Conservation (phyloP, 1,140 invertebrate genomes). For the Ylistrum balloti region DNA sequence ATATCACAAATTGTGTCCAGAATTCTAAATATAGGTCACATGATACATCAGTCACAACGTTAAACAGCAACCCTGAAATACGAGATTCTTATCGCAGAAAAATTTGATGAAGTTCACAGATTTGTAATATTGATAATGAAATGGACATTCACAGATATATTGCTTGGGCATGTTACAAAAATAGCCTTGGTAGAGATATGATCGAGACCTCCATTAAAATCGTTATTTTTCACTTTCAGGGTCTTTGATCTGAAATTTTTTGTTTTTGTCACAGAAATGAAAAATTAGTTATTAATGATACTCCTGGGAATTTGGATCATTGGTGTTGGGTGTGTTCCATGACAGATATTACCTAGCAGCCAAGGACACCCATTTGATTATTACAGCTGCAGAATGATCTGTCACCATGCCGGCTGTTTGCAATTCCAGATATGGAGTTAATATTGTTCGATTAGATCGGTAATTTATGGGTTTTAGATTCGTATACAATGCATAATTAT, state of each 20-base stretch:
- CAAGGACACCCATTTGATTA: too few species aligned
- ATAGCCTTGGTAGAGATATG: not conserved
- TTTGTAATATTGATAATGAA: not conserved
- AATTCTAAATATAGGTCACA: not conserved
- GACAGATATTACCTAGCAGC: too few species aligned
- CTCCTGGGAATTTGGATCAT: not conserved
- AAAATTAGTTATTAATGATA: slow-evolving; percentile 30
- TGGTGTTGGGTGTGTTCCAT: too few species aligned
- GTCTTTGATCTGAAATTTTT: not conserved
- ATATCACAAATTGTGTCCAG: not conserved
- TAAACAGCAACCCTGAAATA: not conserved
- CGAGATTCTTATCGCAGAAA: not conserved
- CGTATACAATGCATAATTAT: too few species aligned
- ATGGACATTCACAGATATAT: not conserved
- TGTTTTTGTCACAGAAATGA: not conserved
- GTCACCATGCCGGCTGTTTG: too few species aligned
- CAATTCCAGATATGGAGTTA: too few species aligned
- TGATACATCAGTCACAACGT: not conserved
- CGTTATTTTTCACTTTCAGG: not conserved
- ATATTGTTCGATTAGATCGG: too few species aligned
- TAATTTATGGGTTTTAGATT: too few species aligned
- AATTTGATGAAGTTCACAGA: not conserved
- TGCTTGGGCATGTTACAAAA: not conserved
- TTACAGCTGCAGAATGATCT: too few species aligned
- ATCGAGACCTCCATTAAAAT: not conserved